Conservation (phyloP, 2,888 invertebrate species). For the Callyntrura guangdongensis region DNA sequence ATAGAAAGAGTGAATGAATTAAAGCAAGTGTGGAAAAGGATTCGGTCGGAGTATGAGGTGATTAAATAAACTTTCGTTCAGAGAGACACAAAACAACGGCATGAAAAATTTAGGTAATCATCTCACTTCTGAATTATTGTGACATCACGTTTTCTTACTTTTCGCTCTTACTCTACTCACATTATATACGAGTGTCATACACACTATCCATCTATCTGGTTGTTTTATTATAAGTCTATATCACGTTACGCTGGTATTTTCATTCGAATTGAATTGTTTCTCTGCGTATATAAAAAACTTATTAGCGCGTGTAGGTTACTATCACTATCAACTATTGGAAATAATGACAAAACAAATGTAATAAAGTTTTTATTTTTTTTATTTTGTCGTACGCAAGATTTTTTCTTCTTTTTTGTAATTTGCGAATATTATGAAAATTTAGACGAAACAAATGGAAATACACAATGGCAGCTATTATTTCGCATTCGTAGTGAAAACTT, state of each 20-base stretch:
- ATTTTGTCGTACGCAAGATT: slow-evolving; percentile 9
- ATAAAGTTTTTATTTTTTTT: background rate
- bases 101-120: slow-evolving; percentile 41
- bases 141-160: slow-evolving; percentile 45
- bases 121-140: slow-evolving; percentile 54
- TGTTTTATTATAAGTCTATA: background rate
- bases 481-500: slow-evolving; percentile 4
- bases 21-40: slow-evolving; percentile 12
- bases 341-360: background rate
- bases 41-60: slow-evolving; percentile 8
- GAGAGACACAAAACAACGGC: background rate
- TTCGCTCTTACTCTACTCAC: background rate
- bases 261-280: slow-evolving; percentile 38
- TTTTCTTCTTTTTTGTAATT: slow-evolving; percentile 12
- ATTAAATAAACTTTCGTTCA: slow-evolving; percentile 44
- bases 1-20: slow-evolving; percentile 1
- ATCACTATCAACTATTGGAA: background rate
- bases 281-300: background rate
- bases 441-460: background rate
- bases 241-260: background rate
- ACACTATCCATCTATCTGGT: background rate
- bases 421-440: background rate
- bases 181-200: background rate
- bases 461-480: background rate
- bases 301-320: slow-evolving; percentile 16